Percentiles rank a stretch among this genome's conserved stretches.
phyloP scores from a whole-genome alignment of 1,140 invertebrate genomes.

The Cyphomyrmex costatus region DNA sequence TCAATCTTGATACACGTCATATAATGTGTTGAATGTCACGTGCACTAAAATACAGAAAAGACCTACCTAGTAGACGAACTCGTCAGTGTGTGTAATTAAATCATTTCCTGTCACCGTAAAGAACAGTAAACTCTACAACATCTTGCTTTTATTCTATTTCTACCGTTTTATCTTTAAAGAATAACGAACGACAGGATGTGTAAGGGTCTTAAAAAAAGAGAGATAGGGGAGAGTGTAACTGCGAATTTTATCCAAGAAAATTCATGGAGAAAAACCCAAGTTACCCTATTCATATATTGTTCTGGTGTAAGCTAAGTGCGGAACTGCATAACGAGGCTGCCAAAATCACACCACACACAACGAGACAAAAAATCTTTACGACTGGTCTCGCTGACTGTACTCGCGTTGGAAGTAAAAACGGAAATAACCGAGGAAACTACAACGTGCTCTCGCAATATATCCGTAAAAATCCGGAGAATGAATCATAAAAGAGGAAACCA shows the following conservation, averaged over 20 bases:
- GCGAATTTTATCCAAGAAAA: conserved; percentile 24
- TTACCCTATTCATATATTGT: conserved; percentile 39
- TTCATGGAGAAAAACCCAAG: not conserved
- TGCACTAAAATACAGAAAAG: conserved; percentile 31
- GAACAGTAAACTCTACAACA: conserved; percentile 13
- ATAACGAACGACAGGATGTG: not conserved
- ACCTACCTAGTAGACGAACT: not conserved
- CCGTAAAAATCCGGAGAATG: conserved; percentile 52
- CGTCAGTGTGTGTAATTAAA: conserved; percentile 31
- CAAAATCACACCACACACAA: not conserved
- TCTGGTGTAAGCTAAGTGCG: not conserved
- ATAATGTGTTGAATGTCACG: conserved; percentile 29
- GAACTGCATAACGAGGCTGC: conserved; percentile 12
- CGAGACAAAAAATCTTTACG: conserved; percentile 25
- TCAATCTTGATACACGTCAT: conserved; percentile 36
- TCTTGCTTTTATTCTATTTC: conserved; percentile 8
- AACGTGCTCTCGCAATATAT: conserved; percentile 7
- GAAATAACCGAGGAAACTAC: conserved; percentile 20
- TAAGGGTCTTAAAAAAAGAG: not conserved
- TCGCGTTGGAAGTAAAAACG: conserved; percentile 40
- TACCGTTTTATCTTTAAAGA: not conserved
- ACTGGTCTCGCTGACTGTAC: not conserved
- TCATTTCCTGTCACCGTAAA: conserved; percentile 35
- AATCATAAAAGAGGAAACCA: conserved; percentile 39
- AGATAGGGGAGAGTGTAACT: not conserved